Evolutionary conservation across 1,140 invertebrate species (phyloP), one percentile per base, ranked within the genome.

Genomic region (Drosophila watanabei): DNA sequence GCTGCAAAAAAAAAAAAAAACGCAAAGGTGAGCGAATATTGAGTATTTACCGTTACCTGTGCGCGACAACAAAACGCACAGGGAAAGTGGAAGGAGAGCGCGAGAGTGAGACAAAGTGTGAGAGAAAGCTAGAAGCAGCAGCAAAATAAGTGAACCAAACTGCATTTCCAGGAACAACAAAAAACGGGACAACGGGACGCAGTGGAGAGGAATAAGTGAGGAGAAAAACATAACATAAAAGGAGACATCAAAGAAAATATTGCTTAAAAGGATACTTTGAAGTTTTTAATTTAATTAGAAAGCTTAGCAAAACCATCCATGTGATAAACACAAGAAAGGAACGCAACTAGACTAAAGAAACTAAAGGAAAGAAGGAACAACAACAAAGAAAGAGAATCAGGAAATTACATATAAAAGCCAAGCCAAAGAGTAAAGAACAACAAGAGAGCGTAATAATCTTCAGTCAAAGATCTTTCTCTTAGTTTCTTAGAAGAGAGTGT

Each of bases 21-120:
- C 16, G 16, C 54, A 7, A 45, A 61, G 62, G 62, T 64, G 52
- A 60, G 63, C 46, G 60, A 41, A 66, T 45, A 66, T 70, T 43
- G 48, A 37, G 68, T 68, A 71, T 69, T 71, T 54, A 43, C 62
- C 48, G 48, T 66, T 49, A 30, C 61, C 61, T 63, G 49, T 63
- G 49, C 51, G 61, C 49, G 49, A 63, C 61, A 63, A 63, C 61
- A 63, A 54, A 63, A 41, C 48, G n/a, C 61, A 63, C 49, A 57
- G 16, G 30, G 20, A 37, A 18, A 41, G 32, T 35, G 32, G 35
- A 41, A 20, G 63, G 37, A 33, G 30, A 39, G 35, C 28, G 11
- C 8, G 14, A 30, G 39, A 49, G 18, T 10, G 18, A 33, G 59
- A 18, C 14, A n/a, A 11, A 18, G 16, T n/a, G 16, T 16, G 11